Evolutionary conservation across 2,797 vertebrate species (phyloP).

Genomic region (Sebastes steindachneri): DNA sequence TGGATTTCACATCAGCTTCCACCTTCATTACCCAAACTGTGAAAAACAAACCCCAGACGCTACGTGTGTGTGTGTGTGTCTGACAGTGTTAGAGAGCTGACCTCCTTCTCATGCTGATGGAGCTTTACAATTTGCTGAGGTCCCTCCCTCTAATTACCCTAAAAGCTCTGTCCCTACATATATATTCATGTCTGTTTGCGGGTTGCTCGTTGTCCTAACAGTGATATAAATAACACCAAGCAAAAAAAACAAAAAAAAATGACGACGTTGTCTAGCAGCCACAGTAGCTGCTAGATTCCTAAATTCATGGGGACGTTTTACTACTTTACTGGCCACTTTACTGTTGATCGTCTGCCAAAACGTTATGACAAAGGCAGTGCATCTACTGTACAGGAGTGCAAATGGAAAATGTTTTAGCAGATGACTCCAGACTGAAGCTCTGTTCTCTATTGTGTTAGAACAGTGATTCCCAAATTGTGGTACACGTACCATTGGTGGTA

Average conservation of each 20-base stretch:
- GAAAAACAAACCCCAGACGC: constrained; percentile 81
- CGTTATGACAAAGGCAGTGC: background rate
- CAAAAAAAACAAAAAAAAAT: background rate
- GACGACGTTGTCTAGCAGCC: background rate
- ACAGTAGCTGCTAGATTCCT: background rate
- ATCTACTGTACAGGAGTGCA: background rate
- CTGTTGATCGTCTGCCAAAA: background rate
- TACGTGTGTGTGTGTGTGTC: constrained; percentile 43
- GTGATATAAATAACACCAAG: constrained; percentile 26
- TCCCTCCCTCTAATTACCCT: constrained; percentile 58
- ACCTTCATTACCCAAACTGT: constrained; percentile 79
- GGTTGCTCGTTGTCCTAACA: background rate
- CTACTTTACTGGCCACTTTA: background rate
- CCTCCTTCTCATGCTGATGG: constrained; percentile 51
- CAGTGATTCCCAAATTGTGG: background rate
- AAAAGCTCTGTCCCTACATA: background rate
- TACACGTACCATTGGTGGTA: too few relatives aligned
- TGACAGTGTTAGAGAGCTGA: constrained; percentile 43
- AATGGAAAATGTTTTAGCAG: background rate
- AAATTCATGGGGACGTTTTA: constrained; percentile 13
- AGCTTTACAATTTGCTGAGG: constrained; percentile 38
- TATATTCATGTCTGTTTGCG: background rate
- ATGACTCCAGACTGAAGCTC: background rate
- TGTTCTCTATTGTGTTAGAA: background rate
- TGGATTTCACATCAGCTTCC: constrained; percentile 78